A percentile compares a stretch with the other conserved stretches of the same genome.
These are phyloP conservation scores for Ptychadena robeensis DNA, from an alignment of 2,797 vertebrate species.

Conservation along the genomic window DNA sequence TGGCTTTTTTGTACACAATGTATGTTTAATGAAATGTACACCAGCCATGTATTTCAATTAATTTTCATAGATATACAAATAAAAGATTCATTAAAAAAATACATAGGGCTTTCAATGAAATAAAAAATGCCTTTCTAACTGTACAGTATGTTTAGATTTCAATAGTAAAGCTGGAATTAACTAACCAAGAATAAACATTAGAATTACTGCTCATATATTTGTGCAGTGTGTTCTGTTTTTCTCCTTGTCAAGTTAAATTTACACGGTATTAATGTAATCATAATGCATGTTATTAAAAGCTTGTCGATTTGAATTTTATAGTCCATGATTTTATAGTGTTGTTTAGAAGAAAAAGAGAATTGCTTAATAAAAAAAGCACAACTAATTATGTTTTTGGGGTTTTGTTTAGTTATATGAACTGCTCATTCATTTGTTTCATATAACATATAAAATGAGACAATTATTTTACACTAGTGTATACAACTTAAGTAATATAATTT, in stretches of 20 bases:
- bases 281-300: neutral
- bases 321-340: neutral
- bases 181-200: neutral
- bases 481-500: too few species aligned
- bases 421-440: too few species aligned
- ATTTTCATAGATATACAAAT: conserved; percentile 17
- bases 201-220: neutral
- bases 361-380: too few species aligned
- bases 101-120: conserved; percentile 1
- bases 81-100: neutral
- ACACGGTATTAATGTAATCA: neutral
- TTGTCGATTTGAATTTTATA: neutral
- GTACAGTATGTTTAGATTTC: neutral
- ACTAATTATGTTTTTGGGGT: too few species aligned
- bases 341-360: neutral
- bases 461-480: too few species aligned
- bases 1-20: conserved; percentile 18
- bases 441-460: too few species aligned
- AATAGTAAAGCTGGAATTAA: neutral
- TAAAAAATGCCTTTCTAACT: neutral
- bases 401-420: too few species aligned
- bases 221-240: neutral
- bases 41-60: conserved; percentile 11
- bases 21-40: conserved; percentile 28
- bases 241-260: neutral